Conservation (phyloP, 2,888 invertebrate species). For the Octodonta nipae region DNA sequence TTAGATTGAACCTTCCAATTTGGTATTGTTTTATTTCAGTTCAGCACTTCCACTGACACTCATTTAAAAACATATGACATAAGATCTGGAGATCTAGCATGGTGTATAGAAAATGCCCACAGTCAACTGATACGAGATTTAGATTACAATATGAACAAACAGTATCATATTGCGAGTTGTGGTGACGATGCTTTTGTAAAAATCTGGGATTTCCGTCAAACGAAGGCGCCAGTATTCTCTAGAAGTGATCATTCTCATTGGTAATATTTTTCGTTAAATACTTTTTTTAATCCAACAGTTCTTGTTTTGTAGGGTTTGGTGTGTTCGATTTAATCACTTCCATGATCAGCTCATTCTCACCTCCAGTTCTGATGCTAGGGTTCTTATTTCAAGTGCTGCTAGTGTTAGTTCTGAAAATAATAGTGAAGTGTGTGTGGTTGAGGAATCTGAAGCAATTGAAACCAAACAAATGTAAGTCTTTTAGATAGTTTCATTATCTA, state of each 20-base stretch:
- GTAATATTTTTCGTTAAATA: conserved; percentile 33
- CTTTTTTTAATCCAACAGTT: neutral
- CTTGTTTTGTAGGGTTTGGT: conserved; percentile 62
- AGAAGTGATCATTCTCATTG: conserved; percentile 79
- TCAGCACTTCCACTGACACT: conserved; percentile 76
- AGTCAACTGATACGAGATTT: conserved; percentile 77
- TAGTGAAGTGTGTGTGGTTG: conserved; percentile 38
- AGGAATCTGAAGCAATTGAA: conserved; percentile 37
- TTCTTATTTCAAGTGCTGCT: conserved; percentile 74
- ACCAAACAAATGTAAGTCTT: conserved; percentile 38
- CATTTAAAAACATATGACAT: conserved; percentile 81
- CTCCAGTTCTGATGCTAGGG: conserved; percentile 88
- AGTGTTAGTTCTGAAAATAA: conserved; percentile 75
- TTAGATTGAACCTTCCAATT: conserved; percentile 1
- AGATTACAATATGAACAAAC: conserved; percentile 96
- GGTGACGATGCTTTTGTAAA: conserved; percentile 92
- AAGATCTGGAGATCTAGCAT: conserved; percentile 59
- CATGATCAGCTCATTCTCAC: conserved; percentile 92
- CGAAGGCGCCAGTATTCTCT: conserved; percentile 62
- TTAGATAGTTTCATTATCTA: conserved; percentile 4
- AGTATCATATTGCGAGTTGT: conserved; percentile 82
- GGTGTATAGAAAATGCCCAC: conserved; percentile 73
- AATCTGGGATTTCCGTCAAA: conserved; percentile 90
- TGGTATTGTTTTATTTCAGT: neutral
- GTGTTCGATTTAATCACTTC: conserved; percentile 86